Evolutionary conservation across 2,888 invertebrate genomes (phyloP).

Genomic region (Dryomyza anilis): DNA sequence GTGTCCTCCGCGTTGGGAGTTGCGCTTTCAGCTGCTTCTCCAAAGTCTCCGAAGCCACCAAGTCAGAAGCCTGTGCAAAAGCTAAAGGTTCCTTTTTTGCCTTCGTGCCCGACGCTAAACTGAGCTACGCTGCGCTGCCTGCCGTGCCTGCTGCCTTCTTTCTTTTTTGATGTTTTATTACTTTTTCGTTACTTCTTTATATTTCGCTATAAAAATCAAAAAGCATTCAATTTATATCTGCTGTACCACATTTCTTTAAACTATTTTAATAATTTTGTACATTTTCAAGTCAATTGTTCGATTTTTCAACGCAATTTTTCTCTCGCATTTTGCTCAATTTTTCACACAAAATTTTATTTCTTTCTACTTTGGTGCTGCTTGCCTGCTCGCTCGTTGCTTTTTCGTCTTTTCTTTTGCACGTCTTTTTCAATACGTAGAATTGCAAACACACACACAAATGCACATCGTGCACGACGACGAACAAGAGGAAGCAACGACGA

Average conservation of each 20-base stretch:
- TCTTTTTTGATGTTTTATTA: conserved; percentile 15
- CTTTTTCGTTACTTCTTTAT: not conserved
- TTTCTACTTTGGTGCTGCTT: conserved; percentile 33
- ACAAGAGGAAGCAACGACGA: too few species aligned
- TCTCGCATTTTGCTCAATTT: conserved; percentile 55
- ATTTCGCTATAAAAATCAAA: conserved; percentile 15
- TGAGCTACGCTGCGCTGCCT: conserved; percentile 6
- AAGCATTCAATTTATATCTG: not conserved
- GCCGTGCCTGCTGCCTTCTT: conserved; percentile 13
- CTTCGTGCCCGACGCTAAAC: conserved; percentile 8
- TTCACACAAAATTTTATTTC: conserved; percentile 28
- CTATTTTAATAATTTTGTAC: conserved; percentile 3
- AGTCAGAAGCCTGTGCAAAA: conserved; percentile 16
- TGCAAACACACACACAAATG: conserved; percentile 43
- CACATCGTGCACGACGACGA: conserved; percentile 23
- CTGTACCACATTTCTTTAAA: not conserved
- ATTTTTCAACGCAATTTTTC: not conserved
- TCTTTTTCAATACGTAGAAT: conserved; percentile 53
- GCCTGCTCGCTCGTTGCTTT: conserved; percentile 35
- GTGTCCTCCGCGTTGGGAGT: too few species aligned
- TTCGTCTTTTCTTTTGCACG: conserved; percentile 35
- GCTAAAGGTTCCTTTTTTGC: conserved; percentile 3
- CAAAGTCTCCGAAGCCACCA: conserved; percentile 8
- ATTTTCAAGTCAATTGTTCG: not conserved
- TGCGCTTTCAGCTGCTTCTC: too few species aligned